Percentiles rank a stretch among this genome's conserved stretches.
These are phyloP conservation scores for Cherax destructor DNA, from an alignment of 1,140 invertebrate genomes.

Conservation along the genomic window DNA sequence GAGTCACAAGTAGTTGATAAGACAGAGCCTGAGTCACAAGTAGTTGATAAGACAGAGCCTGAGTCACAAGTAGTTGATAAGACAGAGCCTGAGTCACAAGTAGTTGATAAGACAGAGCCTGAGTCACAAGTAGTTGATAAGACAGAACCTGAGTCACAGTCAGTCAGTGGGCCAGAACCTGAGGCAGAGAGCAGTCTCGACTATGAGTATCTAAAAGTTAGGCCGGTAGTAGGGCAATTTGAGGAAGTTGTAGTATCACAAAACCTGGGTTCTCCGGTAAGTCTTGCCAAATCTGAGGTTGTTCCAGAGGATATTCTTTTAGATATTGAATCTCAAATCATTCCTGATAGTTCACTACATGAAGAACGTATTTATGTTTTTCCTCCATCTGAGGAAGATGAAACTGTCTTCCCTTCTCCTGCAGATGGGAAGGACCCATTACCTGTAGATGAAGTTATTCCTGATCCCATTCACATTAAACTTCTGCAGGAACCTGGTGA, in stretches of 20 bases:
- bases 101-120: background rate
- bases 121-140: background rate
- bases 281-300: background rate
- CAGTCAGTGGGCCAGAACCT: background rate
- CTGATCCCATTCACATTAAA: slow-evolving; percentile 63
- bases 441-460: slow-evolving; percentile 52
- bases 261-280: background rate
- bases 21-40: background rate
- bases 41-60: slow-evolving; percentile 2
- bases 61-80: background rate
- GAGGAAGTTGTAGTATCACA: background rate
- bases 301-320: slow-evolving; percentile 33
- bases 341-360: slow-evolving; percentile 15
- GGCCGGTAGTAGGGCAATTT: background rate
- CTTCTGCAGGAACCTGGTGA: slow-evolving; percentile 30
- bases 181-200: background rate
- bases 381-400: slow-evolving; percentile 22
- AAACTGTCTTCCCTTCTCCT: slow-evolving; percentile 1
- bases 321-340: slow-evolving; percentile 51
- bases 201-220: background rate
- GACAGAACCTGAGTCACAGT: background rate
- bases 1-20: background rate
- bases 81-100: background rate
- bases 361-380: slow-evolving; percentile 1
- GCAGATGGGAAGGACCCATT: slow-evolving; percentile 33